A percentile compares a stretch with the other conserved stretches of the same genome.
These are phyloP conservation scores for Campopleginae sp. DNA, from an alignment of 2,888 invertebrate species.

Conservation along the genomic window DNA sequence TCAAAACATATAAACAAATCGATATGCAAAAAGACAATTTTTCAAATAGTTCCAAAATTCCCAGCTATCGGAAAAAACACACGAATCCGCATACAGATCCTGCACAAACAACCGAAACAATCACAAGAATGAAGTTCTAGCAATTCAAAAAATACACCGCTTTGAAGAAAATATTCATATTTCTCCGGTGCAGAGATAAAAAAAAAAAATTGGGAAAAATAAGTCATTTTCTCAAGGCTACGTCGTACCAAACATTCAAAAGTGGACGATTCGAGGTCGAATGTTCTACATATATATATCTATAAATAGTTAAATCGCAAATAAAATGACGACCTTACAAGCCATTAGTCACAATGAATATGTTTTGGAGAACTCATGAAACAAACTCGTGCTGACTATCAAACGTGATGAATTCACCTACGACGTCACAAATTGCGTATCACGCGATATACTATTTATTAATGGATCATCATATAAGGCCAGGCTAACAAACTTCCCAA, in stretches of 20 bases:
- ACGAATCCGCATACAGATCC: background rate
- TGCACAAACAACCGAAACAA: background rate
- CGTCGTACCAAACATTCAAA: background rate
- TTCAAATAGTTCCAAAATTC: background rate
- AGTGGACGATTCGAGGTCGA: background rate
- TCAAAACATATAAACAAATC: conserved; percentile 14
- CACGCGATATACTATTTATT: background rate
- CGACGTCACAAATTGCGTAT: background rate
- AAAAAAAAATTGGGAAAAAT: background rate
- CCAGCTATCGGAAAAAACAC: background rate
- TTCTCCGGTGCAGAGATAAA: background rate
- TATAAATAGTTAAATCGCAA: background rate
- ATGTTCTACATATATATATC: background rate
- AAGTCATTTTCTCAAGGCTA: background rate
- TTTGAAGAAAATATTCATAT: background rate
- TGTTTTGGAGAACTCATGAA: background rate
- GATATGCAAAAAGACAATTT: background rate
- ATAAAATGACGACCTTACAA: background rate
- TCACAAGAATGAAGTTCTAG: background rate
- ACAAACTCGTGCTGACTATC: background rate
- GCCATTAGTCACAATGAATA: background rate
- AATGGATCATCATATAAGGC: background rate
- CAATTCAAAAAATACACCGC: background rate
- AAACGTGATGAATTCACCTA: background rate
- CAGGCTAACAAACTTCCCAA: background rate